Conservation (phyloP, 2,888 invertebrate genomes). For the Bembecia ichneumoniformis region DNA sequence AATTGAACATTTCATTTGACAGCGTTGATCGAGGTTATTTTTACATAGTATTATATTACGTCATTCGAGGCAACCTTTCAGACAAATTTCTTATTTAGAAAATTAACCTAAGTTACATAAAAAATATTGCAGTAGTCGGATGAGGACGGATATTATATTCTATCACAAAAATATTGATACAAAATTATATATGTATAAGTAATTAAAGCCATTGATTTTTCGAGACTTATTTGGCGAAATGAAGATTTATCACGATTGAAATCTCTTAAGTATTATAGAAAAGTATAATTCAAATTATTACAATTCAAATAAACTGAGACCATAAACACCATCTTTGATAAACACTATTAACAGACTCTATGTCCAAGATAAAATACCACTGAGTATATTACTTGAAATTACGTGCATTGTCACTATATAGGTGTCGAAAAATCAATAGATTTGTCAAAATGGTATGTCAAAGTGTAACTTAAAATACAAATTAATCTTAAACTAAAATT, state of each 20-base stretch:
- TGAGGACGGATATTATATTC: constrained; percentile 39
- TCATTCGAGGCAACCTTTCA: constrained; percentile 63
- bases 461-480: constrained; percentile 35
- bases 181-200: constrained; percentile 7
- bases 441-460: background rate
- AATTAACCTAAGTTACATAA: constrained; percentile 13
- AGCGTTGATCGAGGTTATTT: constrained; percentile 8
- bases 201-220: too few species aligned
- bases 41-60: constrained; percentile 33
- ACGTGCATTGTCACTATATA: too few species aligned
- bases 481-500: constrained; percentile 36
- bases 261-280: too few species aligned
- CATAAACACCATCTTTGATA: too few species aligned
- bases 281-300: too few species aligned
- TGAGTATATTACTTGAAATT: too few species aligned
- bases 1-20: background rate
- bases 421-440: too few species aligned
- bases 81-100: constrained; percentile 15
- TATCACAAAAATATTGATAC: constrained; percentile 42
- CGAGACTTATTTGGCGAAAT: too few species aligned
- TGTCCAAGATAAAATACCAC: too few species aligned
- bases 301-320: too few species aligned
- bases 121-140: constrained; percentile 9
- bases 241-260: too few species aligned
- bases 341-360: too few species aligned